Evolutionary conservation across 2,113 vertebrate genomes (phyloP).

Genomic region (Paradoxurus hermaphroditus): DNA sequence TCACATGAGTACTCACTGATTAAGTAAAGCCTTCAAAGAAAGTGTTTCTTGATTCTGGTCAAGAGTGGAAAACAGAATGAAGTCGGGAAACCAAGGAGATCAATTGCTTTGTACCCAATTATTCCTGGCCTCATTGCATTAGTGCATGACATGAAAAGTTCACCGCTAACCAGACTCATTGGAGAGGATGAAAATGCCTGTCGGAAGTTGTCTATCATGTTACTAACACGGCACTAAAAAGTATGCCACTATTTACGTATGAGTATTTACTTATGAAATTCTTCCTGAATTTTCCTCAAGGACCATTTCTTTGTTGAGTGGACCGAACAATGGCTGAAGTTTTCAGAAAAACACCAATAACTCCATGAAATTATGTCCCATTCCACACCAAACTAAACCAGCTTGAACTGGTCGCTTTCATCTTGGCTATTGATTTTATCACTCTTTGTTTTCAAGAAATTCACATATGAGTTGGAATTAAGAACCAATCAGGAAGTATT

Average conservation of each 20-base stretch:
- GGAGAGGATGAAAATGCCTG: background rate
- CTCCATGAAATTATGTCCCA: background rate
- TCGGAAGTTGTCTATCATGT: fast-evolving
- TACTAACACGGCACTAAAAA: background rate
- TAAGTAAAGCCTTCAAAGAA: background rate
- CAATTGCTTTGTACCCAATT: background rate
- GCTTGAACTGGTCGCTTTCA: background rate
- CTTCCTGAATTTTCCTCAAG: background rate
- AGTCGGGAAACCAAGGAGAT: background rate
- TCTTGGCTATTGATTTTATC: background rate
- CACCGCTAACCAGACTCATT: background rate
- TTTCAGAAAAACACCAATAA: background rate
- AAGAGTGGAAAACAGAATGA: background rate
- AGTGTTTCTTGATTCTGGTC: background rate
- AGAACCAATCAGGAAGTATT: background rate
- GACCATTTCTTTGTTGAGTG: background rate
- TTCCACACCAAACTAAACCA: background rate
- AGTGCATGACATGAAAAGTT: background rate
- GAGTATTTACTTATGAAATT: background rate
- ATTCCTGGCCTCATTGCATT: background rate
- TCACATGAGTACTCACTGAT: background rate
- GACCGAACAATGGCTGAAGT: background rate
- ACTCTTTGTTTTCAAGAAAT: background rate
- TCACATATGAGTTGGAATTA: background rate
- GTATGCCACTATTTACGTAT: fast-evolving